Evolutionary conservation across 1,140 invertebrate species (phyloP).

Genomic region (Drosophila kohkoa): DNA sequence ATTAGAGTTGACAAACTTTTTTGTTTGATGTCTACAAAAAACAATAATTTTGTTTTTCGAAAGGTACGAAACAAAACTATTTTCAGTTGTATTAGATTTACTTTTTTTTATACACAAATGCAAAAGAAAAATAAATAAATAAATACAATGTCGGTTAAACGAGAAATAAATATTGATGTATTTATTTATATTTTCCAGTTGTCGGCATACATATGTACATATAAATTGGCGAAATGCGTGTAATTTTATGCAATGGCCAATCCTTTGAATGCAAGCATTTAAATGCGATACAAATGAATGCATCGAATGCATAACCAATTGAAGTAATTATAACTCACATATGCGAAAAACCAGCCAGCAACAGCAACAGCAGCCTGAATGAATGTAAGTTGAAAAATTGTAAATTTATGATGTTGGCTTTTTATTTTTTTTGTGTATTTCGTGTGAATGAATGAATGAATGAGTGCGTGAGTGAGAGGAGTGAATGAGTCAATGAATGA

Average conservation of each 20-base stretch:
- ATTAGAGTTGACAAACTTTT: no score
- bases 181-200: no score
- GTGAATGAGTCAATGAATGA: constrained; percentile 23
- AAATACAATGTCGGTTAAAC: no score
- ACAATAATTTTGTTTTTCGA: no score
- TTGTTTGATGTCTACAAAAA: no score
- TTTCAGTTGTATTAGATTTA: no score
- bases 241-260: neutral
- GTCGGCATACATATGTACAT: neutral
- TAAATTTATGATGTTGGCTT: neutral
- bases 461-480: constrained; percentile 14
- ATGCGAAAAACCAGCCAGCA: neutral
- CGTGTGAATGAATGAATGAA: constrained; percentile 4
- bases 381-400: constrained; percentile 1
- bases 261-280: neutral
- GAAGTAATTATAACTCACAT: constrained; percentile 5
- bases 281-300: neutral
- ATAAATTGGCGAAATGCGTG: neutral
- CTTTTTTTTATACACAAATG: no score
- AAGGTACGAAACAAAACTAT: no score
- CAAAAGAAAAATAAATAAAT: no score
- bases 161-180: no score
- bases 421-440: neutral
- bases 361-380: neutral
- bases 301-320: constrained; percentile 6